Evolutionary conservation across 1,140 invertebrate species (phyloP).

Genomic region (Cherax quadricarinatus): DNA sequence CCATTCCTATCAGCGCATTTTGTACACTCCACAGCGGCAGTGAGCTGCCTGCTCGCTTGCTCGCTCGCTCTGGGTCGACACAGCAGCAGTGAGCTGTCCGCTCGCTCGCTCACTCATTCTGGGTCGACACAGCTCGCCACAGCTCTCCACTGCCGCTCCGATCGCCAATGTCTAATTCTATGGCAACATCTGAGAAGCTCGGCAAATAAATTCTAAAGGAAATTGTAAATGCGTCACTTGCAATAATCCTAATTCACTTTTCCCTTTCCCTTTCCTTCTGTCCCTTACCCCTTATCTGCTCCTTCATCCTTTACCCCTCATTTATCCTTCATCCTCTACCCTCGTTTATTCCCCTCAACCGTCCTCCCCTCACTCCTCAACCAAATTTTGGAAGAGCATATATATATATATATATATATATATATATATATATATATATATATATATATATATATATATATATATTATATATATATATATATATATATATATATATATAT

Average conservation of each 20-base stretch:
- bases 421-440: conserved; percentile 17
- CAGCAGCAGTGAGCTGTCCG: too few relatives aligned
- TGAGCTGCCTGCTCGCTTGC: too few relatives aligned
- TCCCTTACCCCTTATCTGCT: too few relatives aligned
- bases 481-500: neutral
- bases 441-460: conserved; percentile 22
- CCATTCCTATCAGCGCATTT: conserved; percentile 52
- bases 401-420: neutral
- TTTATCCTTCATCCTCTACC: too few relatives aligned
- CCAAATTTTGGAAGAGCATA: neutral
- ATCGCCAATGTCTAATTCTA: neutral
- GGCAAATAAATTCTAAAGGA: neutral
- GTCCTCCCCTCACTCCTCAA: neutral
- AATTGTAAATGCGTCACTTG: conserved; percentile 55
- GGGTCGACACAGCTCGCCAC: too few relatives aligned
- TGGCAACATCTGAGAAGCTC: neutral
- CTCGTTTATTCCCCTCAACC: neutral
- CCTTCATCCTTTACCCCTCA: too few relatives aligned
- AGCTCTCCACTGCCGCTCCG: neutral
- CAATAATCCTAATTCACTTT: conserved; percentile 34
- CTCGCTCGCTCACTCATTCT: too few relatives aligned
- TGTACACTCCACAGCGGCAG: neutral
- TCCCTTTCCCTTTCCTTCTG: neutral
- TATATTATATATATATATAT: neutral
- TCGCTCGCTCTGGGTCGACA: too few relatives aligned